phyloP scores from a whole-genome alignment of 35 echinoderm and acorn worm species.

The Chiridota heheva region DNA sequence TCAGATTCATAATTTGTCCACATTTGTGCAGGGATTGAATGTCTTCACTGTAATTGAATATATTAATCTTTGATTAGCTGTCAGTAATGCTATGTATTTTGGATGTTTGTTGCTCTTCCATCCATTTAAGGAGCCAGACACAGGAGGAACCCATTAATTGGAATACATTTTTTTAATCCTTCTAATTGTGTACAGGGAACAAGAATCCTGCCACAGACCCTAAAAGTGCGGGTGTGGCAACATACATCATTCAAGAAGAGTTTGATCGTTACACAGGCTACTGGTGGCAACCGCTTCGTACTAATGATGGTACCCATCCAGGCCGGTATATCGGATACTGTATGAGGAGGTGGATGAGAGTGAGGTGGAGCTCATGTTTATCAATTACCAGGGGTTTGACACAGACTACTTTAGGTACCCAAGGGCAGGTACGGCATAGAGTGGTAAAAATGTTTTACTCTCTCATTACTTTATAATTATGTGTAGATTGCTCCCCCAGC shows the following conservation, averaged over 20 bases:
- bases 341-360: conserved; percentile 96
- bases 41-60: no score
- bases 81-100: no score
- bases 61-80: no score
- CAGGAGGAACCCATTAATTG: no score
- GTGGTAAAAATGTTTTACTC: not conserved
- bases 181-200: conserved; percentile 36
- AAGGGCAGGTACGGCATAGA: conserved; percentile 65
- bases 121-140: no score
- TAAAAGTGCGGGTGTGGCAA: conserved; percentile 89
- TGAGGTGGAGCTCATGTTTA: conserved; percentile 92
- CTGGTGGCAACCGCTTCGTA: conserved; percentile 86
- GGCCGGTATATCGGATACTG: conserved; percentile 62
- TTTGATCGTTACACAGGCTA: conserved; percentile 99
- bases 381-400: conserved; percentile 64
- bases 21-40: no score
- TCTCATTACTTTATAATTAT: not conserved
- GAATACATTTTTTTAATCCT: no score
- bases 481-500: not conserved
- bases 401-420: conserved; percentile 96
- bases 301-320: not conserved
- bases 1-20: no score
- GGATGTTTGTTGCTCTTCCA: no score
- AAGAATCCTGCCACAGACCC: conserved; percentile 75
- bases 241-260: conserved; percentile 97